Conservation (phyloP, 2,888 invertebrate species). For the Diachrysia chrysitis region DNA sequence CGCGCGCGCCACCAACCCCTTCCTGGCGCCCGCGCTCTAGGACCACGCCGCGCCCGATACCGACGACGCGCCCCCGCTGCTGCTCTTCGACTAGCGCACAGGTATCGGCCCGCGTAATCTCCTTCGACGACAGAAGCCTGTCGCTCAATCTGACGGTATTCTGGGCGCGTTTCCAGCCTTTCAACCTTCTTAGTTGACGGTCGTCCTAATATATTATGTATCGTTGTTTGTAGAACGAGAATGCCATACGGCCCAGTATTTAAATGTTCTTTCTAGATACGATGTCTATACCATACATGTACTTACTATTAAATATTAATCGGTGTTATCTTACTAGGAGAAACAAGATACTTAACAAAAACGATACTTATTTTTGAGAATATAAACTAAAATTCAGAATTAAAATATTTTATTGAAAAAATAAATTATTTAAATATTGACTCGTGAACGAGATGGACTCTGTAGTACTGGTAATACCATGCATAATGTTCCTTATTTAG, state of each 20-base stretch:
- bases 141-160: no score
- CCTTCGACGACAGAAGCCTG: no score
- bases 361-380: constrained; percentile 16
- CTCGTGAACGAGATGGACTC: constrained; percentile 13
- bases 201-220: constrained; percentile 12
- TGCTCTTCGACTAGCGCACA: constrained; percentile 35
- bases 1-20: constrained; percentile 66
- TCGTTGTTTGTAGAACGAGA: constrained; percentile 22
- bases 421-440: constrained; percentile 22
- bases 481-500: constrained; percentile 45
- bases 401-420: constrained; percentile 33
- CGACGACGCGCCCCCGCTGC: constrained; percentile 24
- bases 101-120: neutral
- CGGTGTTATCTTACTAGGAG: constrained; percentile 31
- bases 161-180: constrained; percentile 31
- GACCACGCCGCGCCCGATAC: constrained; percentile 30
- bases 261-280: constrained; percentile 34
- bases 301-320: constrained; percentile 37
- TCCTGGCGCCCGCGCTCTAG: constrained; percentile 59
- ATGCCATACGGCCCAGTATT: constrained; percentile 37
- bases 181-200: constrained; percentile 18
- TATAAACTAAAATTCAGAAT: constrained; percentile 13
- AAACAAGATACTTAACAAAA: constrained; percentile 17
- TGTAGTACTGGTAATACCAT: constrained; percentile 13
- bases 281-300: constrained; percentile 27